phyloP scores from a whole-genome alignment of 2,113 vertebrate genomes.

The Mionectes macconnelli region DNA sequence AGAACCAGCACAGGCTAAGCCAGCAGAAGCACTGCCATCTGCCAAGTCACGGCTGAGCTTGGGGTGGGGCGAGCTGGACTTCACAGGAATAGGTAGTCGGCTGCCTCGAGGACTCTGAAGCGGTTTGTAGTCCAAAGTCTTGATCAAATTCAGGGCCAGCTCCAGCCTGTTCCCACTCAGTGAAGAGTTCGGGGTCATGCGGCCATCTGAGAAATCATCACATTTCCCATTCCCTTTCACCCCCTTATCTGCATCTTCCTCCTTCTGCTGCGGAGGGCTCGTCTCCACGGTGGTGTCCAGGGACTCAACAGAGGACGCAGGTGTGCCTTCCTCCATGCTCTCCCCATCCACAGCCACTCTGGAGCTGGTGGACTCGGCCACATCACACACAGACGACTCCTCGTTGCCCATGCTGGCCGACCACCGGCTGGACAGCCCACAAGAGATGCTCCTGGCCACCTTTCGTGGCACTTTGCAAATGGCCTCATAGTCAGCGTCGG shows the following conservation, averaged over 20 bases:
- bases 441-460: slow-evolving; percentile 82
- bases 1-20: not conserved
- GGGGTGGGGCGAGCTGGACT: slow-evolving; percentile 58
- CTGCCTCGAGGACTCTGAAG: slow-evolving; percentile 83
- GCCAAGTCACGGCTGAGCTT: slow-evolving; percentile 39
- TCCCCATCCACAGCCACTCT: slow-evolving; percentile 77
- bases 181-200: slow-evolving; percentile 9
- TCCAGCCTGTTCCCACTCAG: slow-evolving; percentile 73
- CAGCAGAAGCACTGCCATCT: slow-evolving; percentile 48
- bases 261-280: slow-evolving; percentile 41
- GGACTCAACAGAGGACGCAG: slow-evolving; percentile 84
- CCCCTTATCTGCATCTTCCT: slow-evolving; percentile 65
- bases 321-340: slow-evolving; percentile 75
- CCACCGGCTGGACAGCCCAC: slow-evolving; percentile 79
- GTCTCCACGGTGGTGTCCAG: slow-evolving; percentile 77
- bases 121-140: slow-evolving; percentile 82
- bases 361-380: slow-evolving; percentile 50
- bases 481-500: slow-evolving; percentile 91
- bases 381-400: slow-evolving; percentile 71
- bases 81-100: slow-evolving; percentile 84
- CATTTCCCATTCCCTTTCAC: slow-evolving; percentile 71
- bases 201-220: slow-evolving; percentile 78
- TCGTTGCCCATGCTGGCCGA: slow-evolving; percentile 69
- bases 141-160: slow-evolving; percentile 78
- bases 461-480: slow-evolving; percentile 90